A percentile compares a stretch with the other conserved stretches of the same genome.
Evolutionary conservation across 37 sponge, comb jelly and placozoan genomes (phyloP).

Genomic region (Bolinopsis microptera): DNA sequence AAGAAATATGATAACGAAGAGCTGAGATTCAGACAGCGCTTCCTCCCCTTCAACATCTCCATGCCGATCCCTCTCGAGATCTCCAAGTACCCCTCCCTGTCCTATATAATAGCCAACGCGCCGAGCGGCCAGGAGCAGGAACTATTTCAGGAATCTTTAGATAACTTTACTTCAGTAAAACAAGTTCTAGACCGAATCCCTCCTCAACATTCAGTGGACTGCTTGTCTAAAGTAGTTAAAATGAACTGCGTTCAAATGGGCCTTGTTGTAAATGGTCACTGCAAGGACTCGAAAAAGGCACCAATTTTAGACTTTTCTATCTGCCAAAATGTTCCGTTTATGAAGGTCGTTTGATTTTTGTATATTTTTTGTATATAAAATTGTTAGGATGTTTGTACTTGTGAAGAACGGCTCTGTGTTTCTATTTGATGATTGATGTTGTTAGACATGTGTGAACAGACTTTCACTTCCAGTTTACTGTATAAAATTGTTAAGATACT

Average conservation of each 20-base stretch:
- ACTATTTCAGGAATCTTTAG: slow-evolving; percentile 75
- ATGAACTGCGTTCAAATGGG: slow-evolving; percentile 90
- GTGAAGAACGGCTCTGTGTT: neutral
- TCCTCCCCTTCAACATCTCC: slow-evolving; percentile 75
- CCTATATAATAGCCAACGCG: slow-evolving; percentile 67
- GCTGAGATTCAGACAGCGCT: slow-evolving; percentile 76
- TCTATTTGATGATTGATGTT: too few relatives aligned
- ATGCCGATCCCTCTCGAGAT: slow-evolving; percentile 79
- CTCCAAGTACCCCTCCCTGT: slow-evolving; percentile 72
- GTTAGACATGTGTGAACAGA: too few relatives aligned
- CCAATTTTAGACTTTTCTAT: slow-evolving; percentile 81
- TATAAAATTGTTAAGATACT: too few relatives aligned
- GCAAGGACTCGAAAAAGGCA: slow-evolving; percentile 71
- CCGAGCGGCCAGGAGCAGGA: slow-evolving; percentile 74
- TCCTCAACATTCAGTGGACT: slow-evolving; percentile 35
- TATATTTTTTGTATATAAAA: slow-evolving; percentile 10
- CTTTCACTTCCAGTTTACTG: too few relatives aligned
- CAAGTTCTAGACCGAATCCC: slow-evolving; percentile 6
- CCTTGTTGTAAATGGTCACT: slow-evolving; percentile 86
- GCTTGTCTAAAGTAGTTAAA: slow-evolving; percentile 77
- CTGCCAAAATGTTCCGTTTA: slow-evolving; percentile 84
- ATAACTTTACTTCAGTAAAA: slow-evolving; percentile 41
- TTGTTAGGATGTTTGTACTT: neutral
- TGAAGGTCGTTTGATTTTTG: slow-evolving; percentile 71
- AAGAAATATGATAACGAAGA: slow-evolving; percentile 70